Base-by-base conservation (phyloP, 1,140 invertebrate genomes). In the Gryllus bimaculatus region DNA sequence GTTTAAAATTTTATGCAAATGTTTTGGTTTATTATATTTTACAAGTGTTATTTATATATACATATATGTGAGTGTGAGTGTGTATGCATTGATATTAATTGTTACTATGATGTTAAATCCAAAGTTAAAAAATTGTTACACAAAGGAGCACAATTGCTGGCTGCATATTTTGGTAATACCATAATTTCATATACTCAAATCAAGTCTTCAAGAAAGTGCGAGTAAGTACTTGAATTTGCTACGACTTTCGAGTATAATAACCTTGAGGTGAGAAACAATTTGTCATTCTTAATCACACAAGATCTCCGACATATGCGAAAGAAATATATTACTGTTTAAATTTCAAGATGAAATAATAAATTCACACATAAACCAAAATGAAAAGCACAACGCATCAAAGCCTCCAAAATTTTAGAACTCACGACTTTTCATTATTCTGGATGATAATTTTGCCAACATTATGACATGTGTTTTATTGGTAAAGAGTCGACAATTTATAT, bases 1-100 rank as follows among this genome's bases (percentile, higher is more conserved):
- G 54, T 66, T 66, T 66, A 66, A 66, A 66, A 66, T 66, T 66
- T 66, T 66, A 66, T 66, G 54, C 54, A 66, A 66, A 66, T 66
- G 54, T 66, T 66, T 66, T 66, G 10, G 54, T 66, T 66, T 66
- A 66, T 66, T 66, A 66, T 66, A 66, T 66, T 66, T 66, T 66
- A 66, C 54, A 66, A 66, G 54, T 66, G 54, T 66, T 66, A 66
- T 66, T 66, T 66, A 66, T 66, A 66, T 66, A 66, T 13, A 66
- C 18, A 66, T 13, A 66, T 13, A 66, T 66, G 54, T 66, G 54
- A 66, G 54, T 66, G 54, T 66, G 54, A 66, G 54, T 13, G 54
- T 66, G 54, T 66, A 66, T 66, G 54, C 54, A 66, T 66, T 66
- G 54, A 66, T 66, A 18, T 18, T 13, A 66, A 66, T 66, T 66